Evolutionary conservation across 2,113 vertebrate genomes (phyloP).

Genomic region (Podarcis raffonei): DNA sequence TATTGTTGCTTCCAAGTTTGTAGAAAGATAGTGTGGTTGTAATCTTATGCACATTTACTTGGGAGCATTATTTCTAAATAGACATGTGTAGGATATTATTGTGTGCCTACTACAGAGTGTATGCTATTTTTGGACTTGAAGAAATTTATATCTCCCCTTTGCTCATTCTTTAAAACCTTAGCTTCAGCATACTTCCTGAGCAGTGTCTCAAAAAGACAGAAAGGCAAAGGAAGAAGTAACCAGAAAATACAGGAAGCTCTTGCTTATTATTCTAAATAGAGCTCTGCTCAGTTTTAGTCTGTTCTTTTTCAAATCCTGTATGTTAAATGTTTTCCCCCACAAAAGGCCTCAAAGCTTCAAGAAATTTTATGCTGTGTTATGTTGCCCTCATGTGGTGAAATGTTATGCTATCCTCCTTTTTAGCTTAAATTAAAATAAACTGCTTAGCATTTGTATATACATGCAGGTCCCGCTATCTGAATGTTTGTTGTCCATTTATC

Average conservation of each 20-base stretch:
- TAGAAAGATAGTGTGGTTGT: too few relatives aligned
- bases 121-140: neutral
- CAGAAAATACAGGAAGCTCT: neutral
- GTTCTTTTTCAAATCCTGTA: too few relatives aligned
- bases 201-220: neutral
- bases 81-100: neutral
- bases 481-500: too few relatives aligned
- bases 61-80: too few relatives aligned
- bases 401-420: too few relatives aligned
- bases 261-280: neutral
- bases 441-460: neutral
- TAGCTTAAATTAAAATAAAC: too few relatives aligned
- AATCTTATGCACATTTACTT: too few relatives aligned
- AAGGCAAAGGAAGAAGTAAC: neutral
- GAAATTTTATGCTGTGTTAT: too few relatives aligned
- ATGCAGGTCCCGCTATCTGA: too few relatives aligned
- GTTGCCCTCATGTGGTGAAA: constrained; percentile 41
- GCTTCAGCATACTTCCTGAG: neutral
- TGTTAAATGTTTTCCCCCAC: too few relatives aligned
- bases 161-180: neutral
- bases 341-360: too few relatives aligned
- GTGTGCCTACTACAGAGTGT: neutral
- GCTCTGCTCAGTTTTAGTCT: too few relatives aligned
- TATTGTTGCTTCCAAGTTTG: neutral
- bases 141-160: neutral